A percentile compares a stretch with the other conserved stretches of the same genome.
phyloP scores from a whole-genome alignment of 2,797 vertebrate species.

The Enteromius afrohamiltoni region DNA sequence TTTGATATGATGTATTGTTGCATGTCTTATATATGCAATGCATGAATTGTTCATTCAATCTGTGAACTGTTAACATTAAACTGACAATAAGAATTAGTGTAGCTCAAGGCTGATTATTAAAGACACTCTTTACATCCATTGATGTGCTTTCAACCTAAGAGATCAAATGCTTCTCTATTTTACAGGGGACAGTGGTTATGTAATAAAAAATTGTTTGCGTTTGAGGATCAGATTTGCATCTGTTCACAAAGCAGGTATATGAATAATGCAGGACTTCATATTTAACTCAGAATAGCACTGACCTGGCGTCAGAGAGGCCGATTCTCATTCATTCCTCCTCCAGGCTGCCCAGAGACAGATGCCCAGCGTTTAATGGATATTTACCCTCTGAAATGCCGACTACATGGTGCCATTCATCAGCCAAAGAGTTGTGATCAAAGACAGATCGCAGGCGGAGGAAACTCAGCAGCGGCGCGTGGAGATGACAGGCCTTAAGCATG shows the following conservation, averaged over 20 bases:
- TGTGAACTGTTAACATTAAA: constrained; percentile 5
- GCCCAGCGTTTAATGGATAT: constrained; percentile 52
- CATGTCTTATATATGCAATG: neutral
- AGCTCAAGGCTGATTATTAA: constrained; percentile 1
- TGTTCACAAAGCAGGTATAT: constrained; percentile 46
- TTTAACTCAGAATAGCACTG: constrained; percentile 46
- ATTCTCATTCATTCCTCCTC: constrained; percentile 38
- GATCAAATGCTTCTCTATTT: constrained; percentile 45
- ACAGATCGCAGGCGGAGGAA: constrained; percentile 39
- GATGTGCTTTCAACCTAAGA: neutral
- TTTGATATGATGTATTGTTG: constrained; percentile 36
- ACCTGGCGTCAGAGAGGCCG: constrained; percentile 36
- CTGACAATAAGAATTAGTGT: neutral
- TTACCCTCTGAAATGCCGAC: constrained; percentile 48
- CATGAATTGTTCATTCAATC: constrained; percentile 21
- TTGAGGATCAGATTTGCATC: constrained; percentile 51
- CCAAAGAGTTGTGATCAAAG: constrained; percentile 54
- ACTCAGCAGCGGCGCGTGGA: constrained; percentile 22
- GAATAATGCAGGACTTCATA: constrained; percentile 48
- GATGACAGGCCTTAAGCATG: constrained; percentile 46
- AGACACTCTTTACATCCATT: neutral
- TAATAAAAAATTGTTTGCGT: constrained; percentile 38
- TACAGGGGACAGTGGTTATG: constrained; percentile 33
- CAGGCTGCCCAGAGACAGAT: constrained; percentile 47
- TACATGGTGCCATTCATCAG: constrained; percentile 51